Conservation (phyloP, 2,113 vertebrate genomes). For the Hemiprocne comata region DNA sequence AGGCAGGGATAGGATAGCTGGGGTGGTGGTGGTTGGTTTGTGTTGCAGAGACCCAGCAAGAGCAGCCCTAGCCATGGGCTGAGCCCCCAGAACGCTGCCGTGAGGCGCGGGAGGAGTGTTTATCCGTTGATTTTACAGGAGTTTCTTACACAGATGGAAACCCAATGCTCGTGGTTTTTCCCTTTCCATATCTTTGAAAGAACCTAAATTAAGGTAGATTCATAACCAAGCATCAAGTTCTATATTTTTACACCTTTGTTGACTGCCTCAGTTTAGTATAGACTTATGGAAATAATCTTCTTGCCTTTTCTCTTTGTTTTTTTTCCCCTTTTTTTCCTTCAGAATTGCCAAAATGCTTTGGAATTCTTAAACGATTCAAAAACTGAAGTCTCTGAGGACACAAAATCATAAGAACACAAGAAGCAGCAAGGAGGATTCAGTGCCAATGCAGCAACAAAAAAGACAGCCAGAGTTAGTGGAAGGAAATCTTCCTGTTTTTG, state of each 20-base stretch:
- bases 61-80: not conserved
- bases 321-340: not conserved
- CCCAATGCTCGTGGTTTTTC: not conserved
- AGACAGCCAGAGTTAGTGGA: constrained; percentile 98
- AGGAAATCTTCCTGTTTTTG: constrained; percentile 98
- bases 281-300: constrained; percentile 47
- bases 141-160: not conserved
- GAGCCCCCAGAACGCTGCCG: not conserved
- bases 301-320: constrained; percentile 42
- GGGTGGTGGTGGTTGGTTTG: not conserved
- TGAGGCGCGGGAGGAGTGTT: not conserved
- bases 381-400: constrained; percentile 70
- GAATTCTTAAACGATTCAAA: constrained; percentile 77
- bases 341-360: constrained; percentile 83
- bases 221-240: not conserved
- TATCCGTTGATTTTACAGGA: not conserved
- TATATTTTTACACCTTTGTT: not conserved
- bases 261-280: not conserved
- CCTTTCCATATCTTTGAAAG: not conserved
- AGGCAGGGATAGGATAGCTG: not conserved
- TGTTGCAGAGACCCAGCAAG: not conserved
- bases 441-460: constrained; percentile 98
- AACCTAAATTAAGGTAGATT: not conserved
- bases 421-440: constrained; percentile 83
- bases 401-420: constrained; percentile 76